A percentile compares a stretch with the other conserved stretches of the same genome.
Conservation (phyloP, 2,797 vertebrate genomes). For the Propithecus perrieri region DNA sequence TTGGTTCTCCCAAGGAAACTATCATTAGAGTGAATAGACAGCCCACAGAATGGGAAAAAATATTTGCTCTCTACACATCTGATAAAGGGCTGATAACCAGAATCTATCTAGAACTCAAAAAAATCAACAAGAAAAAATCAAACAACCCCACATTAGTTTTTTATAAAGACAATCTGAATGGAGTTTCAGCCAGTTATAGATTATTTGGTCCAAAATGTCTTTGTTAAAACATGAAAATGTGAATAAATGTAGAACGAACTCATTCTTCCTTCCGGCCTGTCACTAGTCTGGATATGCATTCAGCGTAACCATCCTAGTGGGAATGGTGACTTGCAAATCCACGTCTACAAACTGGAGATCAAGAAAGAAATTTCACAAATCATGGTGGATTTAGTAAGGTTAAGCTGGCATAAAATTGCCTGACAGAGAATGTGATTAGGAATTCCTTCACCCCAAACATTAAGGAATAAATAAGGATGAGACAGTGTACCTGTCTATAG, state of each 20-base stretch:
- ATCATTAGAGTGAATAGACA: too few species aligned
- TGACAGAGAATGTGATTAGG: not conserved
- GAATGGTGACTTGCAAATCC: not conserved
- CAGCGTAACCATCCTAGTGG: not conserved
- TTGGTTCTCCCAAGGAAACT: too few species aligned
- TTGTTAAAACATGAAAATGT: not conserved
- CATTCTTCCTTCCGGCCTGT: not conserved
- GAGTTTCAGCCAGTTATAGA: not conserved
- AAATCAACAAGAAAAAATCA: too few species aligned
- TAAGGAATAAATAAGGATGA: not conserved
- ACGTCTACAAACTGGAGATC: not conserved
- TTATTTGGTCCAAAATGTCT: not conserved
- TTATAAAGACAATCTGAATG: not conserved
- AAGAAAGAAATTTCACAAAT: not conserved
- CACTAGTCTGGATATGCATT: not conserved
- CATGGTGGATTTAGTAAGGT: not conserved
- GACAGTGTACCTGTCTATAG: accelerated
- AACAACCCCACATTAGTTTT: not conserved
- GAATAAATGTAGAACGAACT: not conserved
- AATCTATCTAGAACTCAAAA: too few species aligned
- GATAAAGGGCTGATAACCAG: too few species aligned
- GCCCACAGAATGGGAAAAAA: too few species aligned
- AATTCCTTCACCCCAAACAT: not conserved
- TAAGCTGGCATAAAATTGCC: not conserved
- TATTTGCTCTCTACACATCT: too few species aligned